Evolutionary conservation across 2,888 invertebrate genomes (phyloP), one percentile per base, ranked within the genome.

Genomic region (Patella caerulea): DNA sequence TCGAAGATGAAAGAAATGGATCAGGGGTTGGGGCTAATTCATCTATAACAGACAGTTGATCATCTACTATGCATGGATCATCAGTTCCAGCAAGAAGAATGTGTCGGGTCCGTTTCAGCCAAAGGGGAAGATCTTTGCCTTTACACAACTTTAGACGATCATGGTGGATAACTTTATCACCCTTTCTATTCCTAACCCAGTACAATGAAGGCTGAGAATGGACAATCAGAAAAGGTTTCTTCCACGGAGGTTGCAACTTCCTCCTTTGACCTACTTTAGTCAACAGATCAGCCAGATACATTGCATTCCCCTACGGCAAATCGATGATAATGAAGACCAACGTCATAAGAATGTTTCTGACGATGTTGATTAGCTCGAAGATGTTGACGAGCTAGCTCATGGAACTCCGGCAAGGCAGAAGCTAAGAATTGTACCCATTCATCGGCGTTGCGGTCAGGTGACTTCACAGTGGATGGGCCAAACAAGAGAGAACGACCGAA

Each of bases 341-440:
- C 15, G 71, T 77, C 79, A 56, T 78, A 79, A 24, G 24, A 73
- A 34, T 75, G 15, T 24, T 75, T 79, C 34, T 77, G 79, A 15
- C 79, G 69, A 7, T 71, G 15, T 29, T 72, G 72, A 15, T 12
- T 45, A 1, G 12, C 19, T 19, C 14, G 45, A 9, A 72, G 1
- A 24, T 24, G 24, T 24, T 24, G 24, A 24, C 24, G 24, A 24
- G 24, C 24, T 24, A 1, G 24, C 24, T 24, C 24, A 24, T 24
- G 24, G 24, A 24, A 0, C 24, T 24, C 24, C 24, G 24, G 1
- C 24, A 24, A 24, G 24, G 24, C 24, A 24, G 24, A 24, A 24
- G 1, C 34, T 34, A n/a, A 34, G 34, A 14, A 34, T 29, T 29
- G 29, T 29, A 29, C 29, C 29, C 29, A 29, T 29, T 29, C 29